These are phyloP conservation scores for Gortyna flavago DNA, from an alignment of 2,888 invertebrate species.

Conservation along the genomic window DNA sequence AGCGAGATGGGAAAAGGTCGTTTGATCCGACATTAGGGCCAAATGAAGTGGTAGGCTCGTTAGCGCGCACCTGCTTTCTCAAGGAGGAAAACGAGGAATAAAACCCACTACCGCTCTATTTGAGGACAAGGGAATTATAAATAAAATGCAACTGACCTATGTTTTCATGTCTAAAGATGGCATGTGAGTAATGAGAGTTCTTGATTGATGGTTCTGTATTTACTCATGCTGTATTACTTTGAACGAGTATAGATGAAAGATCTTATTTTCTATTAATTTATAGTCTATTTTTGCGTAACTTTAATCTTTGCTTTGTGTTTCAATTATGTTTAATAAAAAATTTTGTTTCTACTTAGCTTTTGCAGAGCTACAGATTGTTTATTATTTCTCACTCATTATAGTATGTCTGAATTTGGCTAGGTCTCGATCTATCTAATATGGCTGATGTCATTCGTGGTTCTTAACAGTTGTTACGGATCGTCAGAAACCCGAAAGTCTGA, in stretches of 20 bases:
- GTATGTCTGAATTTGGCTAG: slow-evolving; percentile 14
- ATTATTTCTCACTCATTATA: not conserved
- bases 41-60: slow-evolving; percentile 52
- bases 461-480: too few relatives aligned
- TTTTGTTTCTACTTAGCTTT: slow-evolving; percentile 6
- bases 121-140: slow-evolving; percentile 54
- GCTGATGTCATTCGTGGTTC: not conserved
- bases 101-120: slow-evolving; percentile 47
- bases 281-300: slow-evolving; percentile 10
- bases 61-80: slow-evolving; percentile 63
- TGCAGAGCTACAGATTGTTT: not conserved
- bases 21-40: slow-evolving; percentile 41
- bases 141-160: slow-evolving; percentile 43
- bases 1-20: slow-evolving; percentile 42
- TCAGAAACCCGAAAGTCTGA: too few relatives aligned
- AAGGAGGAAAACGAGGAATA: slow-evolving; percentile 55
- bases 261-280: slow-evolving; percentile 17
- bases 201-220: slow-evolving; percentile 45
- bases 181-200: slow-evolving; percentile 42
- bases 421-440: slow-evolving; percentile 3
- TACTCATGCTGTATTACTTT: slow-evolving; percentile 24
- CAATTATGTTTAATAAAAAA: not conserved
- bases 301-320: slow-evolving; percentile 9
- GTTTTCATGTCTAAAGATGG: slow-evolving; percentile 31
- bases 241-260: not conserved